phyloP scores from a whole-genome alignment of 2,113 vertebrate species.

The Phrynosoma blainvillii region DNA sequence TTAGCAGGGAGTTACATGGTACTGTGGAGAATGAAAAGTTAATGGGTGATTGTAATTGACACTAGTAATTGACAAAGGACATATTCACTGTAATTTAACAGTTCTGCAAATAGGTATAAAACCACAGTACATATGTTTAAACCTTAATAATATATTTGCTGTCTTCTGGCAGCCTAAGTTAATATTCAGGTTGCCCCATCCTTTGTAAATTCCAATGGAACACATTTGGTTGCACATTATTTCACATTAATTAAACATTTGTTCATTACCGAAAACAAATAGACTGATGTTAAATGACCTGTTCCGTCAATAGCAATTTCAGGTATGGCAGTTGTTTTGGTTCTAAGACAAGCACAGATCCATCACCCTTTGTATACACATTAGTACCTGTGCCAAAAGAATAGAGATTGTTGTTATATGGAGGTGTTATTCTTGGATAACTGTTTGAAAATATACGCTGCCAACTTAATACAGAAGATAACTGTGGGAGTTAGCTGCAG shows the following conservation, averaged over 20 bases:
- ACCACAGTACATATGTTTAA: slow-evolving; percentile 68
- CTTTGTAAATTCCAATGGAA: slow-evolving; percentile 60
- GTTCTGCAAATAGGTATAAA: slow-evolving; percentile 63
- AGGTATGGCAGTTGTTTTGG: slow-evolving; percentile 47
- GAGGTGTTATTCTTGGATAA: background rate
- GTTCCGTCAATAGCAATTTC: slow-evolving; percentile 59
- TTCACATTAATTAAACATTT: slow-evolving; percentile 66
- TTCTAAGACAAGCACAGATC: slow-evolving; percentile 34
- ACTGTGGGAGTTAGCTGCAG: background rate
- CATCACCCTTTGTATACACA: background rate
- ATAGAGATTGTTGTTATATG: background rate
- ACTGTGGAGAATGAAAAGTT: slow-evolving; percentile 63
- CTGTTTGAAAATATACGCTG: accelerated
- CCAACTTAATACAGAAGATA: background rate
- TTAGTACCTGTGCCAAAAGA: background rate
- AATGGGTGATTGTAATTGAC: slow-evolving; percentile 66
- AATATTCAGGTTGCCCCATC: slow-evolving; percentile 51
- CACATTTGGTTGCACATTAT: slow-evolving; percentile 60
- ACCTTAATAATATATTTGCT: slow-evolving; percentile 70
- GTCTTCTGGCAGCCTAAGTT: slow-evolving; percentile 55
- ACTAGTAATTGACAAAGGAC: slow-evolving; percentile 66
- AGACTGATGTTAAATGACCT: slow-evolving; percentile 61
- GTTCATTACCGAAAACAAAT: slow-evolving; percentile 61
- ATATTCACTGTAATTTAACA: slow-evolving; percentile 67
- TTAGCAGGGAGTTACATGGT: slow-evolving; percentile 58